Percentiles rank a stretch among this genome's conserved stretches.
These are phyloP conservation scores for Dysidea cf. avara DNA, from an alignment of 37 sponge, comb jelly and placozoan species.

Conservation along the genomic window DNA sequence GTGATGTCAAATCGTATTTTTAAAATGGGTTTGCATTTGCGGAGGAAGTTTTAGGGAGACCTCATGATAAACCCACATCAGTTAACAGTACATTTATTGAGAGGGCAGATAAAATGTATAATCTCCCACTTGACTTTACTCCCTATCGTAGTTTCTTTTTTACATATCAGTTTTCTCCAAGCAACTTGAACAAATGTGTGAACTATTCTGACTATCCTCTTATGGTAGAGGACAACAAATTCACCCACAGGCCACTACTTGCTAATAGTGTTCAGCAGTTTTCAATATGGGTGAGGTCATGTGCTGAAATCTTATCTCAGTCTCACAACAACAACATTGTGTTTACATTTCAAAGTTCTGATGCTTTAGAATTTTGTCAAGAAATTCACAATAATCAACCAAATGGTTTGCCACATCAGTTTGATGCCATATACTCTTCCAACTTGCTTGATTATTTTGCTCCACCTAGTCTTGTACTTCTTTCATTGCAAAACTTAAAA, in stretches of 20 bases:
- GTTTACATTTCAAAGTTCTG: slow-evolving; percentile 25
- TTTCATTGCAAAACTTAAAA: slow-evolving; percentile 17
- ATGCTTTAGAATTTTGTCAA: slow-evolving; percentile 21
- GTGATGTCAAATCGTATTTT: no score
- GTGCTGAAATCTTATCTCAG: background rate
- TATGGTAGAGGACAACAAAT: slow-evolving; percentile 9
- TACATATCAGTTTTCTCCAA: slow-evolving; percentile 2
- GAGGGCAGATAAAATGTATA: slow-evolving; percentile 20
- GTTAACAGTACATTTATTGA: slow-evolving; percentile 46
- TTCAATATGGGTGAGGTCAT: slow-evolving; percentile 17
- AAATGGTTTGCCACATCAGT: background rate
- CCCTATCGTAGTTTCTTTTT: slow-evolving; percentile 35
- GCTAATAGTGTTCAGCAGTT: slow-evolving; percentile 64
- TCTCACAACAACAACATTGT: background rate
- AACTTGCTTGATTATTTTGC: slow-evolving; percentile 28
- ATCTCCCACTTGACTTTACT: background rate
- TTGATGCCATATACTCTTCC: slow-evolving; percentile 38
- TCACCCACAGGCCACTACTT: slow-evolving; percentile 19
- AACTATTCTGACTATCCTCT: background rate
- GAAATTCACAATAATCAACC: background rate
- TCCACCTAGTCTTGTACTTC: slow-evolving; percentile 27
- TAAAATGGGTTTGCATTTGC: slow-evolving; percentile 21
- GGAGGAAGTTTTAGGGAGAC: slow-evolving; percentile 5
- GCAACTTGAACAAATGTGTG: background rate
- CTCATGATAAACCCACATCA: background rate